Evolutionary conservation across 2,113 vertebrate genomes (phyloP).

Genomic region (Cynopterus brachyotis): DNA sequence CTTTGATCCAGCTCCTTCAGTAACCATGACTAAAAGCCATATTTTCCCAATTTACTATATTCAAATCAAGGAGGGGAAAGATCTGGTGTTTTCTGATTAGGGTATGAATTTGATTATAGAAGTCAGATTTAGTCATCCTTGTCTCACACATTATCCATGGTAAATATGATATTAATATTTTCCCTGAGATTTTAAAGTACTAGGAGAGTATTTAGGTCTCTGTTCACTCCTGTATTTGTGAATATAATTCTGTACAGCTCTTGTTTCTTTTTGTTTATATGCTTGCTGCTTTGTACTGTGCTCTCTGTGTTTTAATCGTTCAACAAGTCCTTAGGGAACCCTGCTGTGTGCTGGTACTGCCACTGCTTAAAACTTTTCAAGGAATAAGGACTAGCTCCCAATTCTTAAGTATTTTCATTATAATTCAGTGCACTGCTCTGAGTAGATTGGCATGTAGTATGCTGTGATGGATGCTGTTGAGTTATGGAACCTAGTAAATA

Average conservation of each 20-base stretch:
- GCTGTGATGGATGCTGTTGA: not conserved
- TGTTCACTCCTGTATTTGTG: not conserved
- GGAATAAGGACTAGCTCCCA: not conserved
- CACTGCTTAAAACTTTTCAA: not conserved
- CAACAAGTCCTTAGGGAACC: not conserved
- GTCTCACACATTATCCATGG: not conserved
- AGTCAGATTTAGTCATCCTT: not conserved
- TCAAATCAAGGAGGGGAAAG: not conserved
- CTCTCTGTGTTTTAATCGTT: not conserved
- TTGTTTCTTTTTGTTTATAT: not conserved
- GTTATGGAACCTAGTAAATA: not conserved
- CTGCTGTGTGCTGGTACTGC: not conserved
- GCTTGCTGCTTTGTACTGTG: not conserved
- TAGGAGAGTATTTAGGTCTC: not conserved
- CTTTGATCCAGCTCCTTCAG: slow-evolving; percentile 10
- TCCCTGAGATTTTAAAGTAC: not conserved
- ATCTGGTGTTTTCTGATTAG: slow-evolving; percentile 12
- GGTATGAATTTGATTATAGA: slow-evolving; percentile 28
- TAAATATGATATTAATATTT: not conserved
- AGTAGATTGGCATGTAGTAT: not conserved
- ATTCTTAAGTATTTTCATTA: not conserved
- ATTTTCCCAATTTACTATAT: slow-evolving; percentile 30
- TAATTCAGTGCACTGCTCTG: not conserved
- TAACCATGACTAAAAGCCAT: slow-evolving; percentile 29
- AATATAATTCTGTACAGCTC: not conserved